Evolutionary conservation across 1,140 invertebrate species (phyloP), one percentile per base, ranked within the genome.

Genomic region (Paraescarpia echinospica): DNA sequence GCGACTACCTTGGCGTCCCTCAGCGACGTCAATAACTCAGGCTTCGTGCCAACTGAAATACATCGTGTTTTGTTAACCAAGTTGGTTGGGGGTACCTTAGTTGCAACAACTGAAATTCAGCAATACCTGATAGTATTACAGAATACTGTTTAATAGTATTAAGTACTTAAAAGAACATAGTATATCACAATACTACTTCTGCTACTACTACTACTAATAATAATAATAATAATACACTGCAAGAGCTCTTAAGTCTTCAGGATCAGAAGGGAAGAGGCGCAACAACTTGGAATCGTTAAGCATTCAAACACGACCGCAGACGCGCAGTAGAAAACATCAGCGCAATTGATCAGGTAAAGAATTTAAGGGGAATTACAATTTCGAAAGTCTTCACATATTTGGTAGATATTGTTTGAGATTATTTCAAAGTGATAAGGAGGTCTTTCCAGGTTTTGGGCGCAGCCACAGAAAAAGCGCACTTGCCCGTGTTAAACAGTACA

Each of bases 11-110:
- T 93, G 14, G 33, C 22, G 35, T 93, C 93, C 35, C 93, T 93
- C 89, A 93, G 77, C 1, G 41, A 35, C 34, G 51, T 92, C 14
- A 92, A 91, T 22, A 93, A n/a, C 48, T 93, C 92, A n/a, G 93
- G 93, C 35, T 89, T 92, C n/a, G 59, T 92, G 88, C 93, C 93
- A 88, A 48, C 93, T 93, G 90, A 92, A 93, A 93, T 41, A 41
- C 33, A 48, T 91, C 18, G 12, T 22, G 33, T 33, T 34, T 91
- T 18, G 34, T 91, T n/a, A n/a, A n/a, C n/a, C 89, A 90, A 90
- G 9, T 18, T 77, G 27, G 59, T 77, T 77, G 27, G 22, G 8
- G 8, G 27, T 27, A 77, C 59, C 8, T 51, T 77, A 77, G 0
- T 77, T 77, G 59, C 1, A 77, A 77, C 59, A 77, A 77, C 59